A percentile compares a stretch with the other conserved stretches of the same genome.
phyloP scores from a whole-genome alignment of 2,888 invertebrate species.

The Drosophila phalerata region DNA sequence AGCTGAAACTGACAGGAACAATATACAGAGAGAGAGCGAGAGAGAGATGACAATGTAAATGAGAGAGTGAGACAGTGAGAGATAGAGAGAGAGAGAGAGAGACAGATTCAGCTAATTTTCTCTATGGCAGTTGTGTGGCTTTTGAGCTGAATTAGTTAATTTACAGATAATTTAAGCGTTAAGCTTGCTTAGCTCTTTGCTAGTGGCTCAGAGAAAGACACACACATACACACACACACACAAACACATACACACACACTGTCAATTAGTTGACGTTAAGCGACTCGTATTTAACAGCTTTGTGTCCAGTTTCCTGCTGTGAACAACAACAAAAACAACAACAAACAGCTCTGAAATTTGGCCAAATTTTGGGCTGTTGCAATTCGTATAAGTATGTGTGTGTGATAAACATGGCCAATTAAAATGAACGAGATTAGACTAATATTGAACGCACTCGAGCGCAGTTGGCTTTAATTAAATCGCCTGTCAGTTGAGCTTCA shows the following conservation, averaged over 20 bases:
- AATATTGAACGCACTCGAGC: conserved; percentile 69
- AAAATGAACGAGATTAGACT: conserved; percentile 74
- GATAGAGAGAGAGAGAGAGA: background rate
- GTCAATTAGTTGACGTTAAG: conserved; percentile 73
- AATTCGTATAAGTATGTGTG: conserved; percentile 36
- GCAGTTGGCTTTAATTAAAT: conserved; percentile 70
- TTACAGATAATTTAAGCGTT: conserved; percentile 74
- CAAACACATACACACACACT: conserved; percentile 37
- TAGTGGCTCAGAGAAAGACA: conserved; percentile 22
- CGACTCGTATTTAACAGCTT: conserved; percentile 57
- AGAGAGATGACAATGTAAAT: background rate
- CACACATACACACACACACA: conserved; percentile 15
- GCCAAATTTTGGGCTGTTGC: conserved; percentile 39
- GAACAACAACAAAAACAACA: conserved; percentile 24
- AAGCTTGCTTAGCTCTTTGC: conserved; percentile 53
- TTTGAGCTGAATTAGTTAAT: conserved; percentile 65
- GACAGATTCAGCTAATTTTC: conserved; percentile 4
- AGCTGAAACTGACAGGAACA: conserved; percentile 16
- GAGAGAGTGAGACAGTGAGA: background rate
- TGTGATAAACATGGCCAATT: conserved; percentile 74
- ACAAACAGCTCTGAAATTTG: conserved; percentile 14
- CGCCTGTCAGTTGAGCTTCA: conserved; percentile 62
- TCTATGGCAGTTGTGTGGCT: conserved; percentile 38
- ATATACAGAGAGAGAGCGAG: conserved; percentile 9
- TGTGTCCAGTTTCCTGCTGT: conserved; percentile 61